Conservation (phyloP, 2,888 invertebrate genomes). For the Lithophane socia region DNA sequence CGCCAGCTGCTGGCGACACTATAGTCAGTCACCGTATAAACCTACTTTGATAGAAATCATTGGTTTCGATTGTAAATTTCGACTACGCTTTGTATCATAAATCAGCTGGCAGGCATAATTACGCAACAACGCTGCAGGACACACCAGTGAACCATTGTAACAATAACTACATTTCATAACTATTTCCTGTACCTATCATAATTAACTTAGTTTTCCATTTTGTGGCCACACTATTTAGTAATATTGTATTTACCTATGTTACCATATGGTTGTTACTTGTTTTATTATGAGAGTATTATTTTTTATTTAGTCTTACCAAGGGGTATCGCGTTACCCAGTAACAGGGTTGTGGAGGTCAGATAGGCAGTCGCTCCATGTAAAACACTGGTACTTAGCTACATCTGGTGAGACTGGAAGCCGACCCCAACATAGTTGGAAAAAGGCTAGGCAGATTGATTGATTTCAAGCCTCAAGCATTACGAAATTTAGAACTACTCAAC, state of each 20-base stretch:
- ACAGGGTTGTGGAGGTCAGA: too few relatives aligned
- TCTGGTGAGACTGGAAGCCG: too few relatives aligned
- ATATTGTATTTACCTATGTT: background rate
- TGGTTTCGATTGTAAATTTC: background rate
- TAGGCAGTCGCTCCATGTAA: too few relatives aligned
- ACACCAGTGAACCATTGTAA: background rate
- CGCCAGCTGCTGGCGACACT: background rate
- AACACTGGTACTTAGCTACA: too few relatives aligned
- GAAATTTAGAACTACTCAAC: background rate
- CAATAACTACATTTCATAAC: slow-evolving; percentile 30
- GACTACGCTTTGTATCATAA: background rate
- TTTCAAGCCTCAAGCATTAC: background rate
- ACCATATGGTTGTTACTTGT: background rate
- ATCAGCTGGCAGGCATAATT: background rate
- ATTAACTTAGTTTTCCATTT: slow-evolving; percentile 18
- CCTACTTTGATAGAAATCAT: background rate
- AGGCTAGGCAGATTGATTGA: background rate
- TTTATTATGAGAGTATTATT: background rate
- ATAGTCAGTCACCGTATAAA: too few relatives aligned
- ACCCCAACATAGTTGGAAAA: too few relatives aligned
- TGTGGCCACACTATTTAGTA: background rate
- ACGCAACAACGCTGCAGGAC: background rate
- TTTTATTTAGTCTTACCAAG: background rate
- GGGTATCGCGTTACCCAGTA: too few relatives aligned
- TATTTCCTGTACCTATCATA: slow-evolving; percentile 20